Evolutionary conservation across 1,140 invertebrate species (phyloP), one percentile per base, ranked within the genome.

Genomic region (Macrocentrus cingulum): DNA sequence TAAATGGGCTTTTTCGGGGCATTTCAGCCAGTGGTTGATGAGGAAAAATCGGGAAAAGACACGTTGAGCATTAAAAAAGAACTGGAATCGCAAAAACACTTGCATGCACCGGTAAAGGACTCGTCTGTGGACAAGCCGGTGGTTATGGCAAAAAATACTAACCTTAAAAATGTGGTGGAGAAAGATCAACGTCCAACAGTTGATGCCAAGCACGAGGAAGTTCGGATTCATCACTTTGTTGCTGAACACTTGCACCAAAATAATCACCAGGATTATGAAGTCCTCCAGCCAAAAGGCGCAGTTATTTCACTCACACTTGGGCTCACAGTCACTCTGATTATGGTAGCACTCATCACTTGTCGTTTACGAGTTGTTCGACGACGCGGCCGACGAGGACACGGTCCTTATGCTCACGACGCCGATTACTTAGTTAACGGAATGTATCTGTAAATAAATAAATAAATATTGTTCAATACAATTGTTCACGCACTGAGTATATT

Each of bases 381-480:
- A 63, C 82, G 90, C 54, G 81, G 89, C 51, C 82, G 89, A 51
- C 82, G 89, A 62, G 88, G 91, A 11, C 88, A 94, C 72, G 87
- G 88, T 42, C 84, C 89, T n/a, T 92, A 91, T 68, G 91, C 92
- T 1, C 93, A 97, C 74, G 95, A 98, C 78, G 92, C 94, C 1
- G 95, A 97, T 82, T 98, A 95, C 80, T 84, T 98, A 56, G 94
- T 98, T 59, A 97, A 98, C 80, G 95, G 95, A 68, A 97, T 98
- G 94, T 97, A 98, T 80, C 86, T 97, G 68, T 96, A 88, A 86
- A 67, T 34, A 49, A 53, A 61, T 37, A 36, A 51, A 32, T 34
- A 32, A 9, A 9, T 15, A 34, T 6, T 34, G 11, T 29, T 29
- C 4, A 5, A 29, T 29, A n/a, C n/a, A n/a, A n/a, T n/a, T n/a